phyloP scores from a whole-genome alignment of 2,797 vertebrate genomes.

The Crypturellus tataupa region DNA sequence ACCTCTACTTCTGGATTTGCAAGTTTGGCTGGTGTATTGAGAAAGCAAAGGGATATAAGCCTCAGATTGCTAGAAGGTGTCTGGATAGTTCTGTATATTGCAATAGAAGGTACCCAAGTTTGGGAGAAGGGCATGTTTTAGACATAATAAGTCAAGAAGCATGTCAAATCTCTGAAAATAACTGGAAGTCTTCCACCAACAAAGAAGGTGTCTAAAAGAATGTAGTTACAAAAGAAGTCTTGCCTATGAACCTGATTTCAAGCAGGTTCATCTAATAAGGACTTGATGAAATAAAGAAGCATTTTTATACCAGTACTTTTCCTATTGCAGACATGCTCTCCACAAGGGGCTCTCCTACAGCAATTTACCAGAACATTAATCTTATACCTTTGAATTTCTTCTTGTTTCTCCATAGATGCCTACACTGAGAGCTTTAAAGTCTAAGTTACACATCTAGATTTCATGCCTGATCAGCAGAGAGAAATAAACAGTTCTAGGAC shows the following conservation, averaged over 20 bases:
- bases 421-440: neutral
- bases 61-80: neutral
- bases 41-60: neutral
- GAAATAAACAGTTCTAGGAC: neutral
- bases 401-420: neutral
- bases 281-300: neutral
- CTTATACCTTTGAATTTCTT: neutral
- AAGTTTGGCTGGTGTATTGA: neutral
- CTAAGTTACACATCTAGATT: neutral
- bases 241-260: neutral
- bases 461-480: constrained; percentile 6
- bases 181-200: neutral
- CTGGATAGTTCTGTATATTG: neutral
- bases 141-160: neutral
- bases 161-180: neutral
- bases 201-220: fast-evolving
- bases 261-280: neutral
- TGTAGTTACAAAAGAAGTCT: neutral
- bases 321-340: neutral
- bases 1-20: neutral
- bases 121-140: neutral
- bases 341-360: neutral
- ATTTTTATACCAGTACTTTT: neutral
- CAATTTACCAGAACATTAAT: neutral
- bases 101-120: neutral